Conservation (phyloP, 2,888 invertebrate genomes). For the Andrena fulva region DNA sequence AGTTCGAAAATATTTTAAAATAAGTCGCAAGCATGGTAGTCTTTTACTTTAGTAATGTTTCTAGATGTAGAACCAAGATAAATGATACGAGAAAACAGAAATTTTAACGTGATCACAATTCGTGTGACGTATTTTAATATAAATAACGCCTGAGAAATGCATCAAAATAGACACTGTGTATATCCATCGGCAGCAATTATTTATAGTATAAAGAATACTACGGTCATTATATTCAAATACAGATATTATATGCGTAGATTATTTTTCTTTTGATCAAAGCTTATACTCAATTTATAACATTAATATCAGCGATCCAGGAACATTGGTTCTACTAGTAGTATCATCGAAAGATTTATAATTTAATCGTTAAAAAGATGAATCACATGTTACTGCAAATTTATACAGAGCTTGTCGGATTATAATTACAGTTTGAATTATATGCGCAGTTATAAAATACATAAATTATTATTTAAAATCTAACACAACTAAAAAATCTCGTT, state of each 20-base stretch:
- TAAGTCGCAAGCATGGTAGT: neutral
- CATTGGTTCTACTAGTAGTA: slow-evolving; percentile 41
- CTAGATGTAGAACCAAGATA: slow-evolving; percentile 27
- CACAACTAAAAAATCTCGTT: slow-evolving; percentile 17
- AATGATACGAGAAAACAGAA: neutral
- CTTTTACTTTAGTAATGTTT: neutral
- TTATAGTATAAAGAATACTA: slow-evolving; percentile 28
- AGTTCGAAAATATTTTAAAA: too few species aligned
- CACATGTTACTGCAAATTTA: slow-evolving; percentile 18
- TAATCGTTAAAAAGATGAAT: slow-evolving; percentile 19
- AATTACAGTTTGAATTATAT: slow-evolving; percentile 36
- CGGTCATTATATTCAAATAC: slow-evolving; percentile 31
- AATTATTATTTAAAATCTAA: slow-evolving; percentile 29
- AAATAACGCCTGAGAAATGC: neutral
- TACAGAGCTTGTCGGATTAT: slow-evolving; percentile 32
- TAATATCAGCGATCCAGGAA: slow-evolving; percentile 60
- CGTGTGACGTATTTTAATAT: slow-evolving; percentile 5
- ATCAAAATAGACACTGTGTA: slow-evolving; percentile 29
- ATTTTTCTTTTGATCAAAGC: slow-evolving; percentile 17
- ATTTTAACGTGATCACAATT: slow-evolving; percentile 9
- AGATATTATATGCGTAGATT: slow-evolving; percentile 34
- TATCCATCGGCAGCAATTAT: slow-evolving; percentile 18
- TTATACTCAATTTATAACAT: slow-evolving; percentile 38
- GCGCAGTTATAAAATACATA: slow-evolving; percentile 39
- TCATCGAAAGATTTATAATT: slow-evolving; percentile 12